phyloP scores from a whole-genome alignment of 2,113 vertebrate genomes.

The Todiramphus saurophagus region DNA sequence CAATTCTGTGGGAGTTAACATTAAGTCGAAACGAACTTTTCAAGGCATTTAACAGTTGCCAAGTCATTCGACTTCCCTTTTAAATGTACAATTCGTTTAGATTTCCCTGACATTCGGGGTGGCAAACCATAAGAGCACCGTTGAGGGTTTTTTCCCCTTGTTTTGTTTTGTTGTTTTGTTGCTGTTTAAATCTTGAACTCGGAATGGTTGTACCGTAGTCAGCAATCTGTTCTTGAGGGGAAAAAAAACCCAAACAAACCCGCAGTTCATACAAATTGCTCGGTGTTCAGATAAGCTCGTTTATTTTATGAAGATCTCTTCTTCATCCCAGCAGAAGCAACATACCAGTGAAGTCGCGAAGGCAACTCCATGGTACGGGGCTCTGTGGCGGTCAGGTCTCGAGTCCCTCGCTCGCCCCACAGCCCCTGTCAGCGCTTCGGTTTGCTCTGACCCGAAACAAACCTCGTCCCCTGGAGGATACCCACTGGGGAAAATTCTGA shows the following conservation, averaged over 20 bases:
- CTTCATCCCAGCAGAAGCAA: background rate
- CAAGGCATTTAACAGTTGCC: background rate
- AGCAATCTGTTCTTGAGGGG: background rate
- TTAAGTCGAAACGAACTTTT: background rate
- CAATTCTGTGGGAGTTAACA: background rate
- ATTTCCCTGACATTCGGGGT: background rate
- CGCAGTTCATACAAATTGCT: background rate
- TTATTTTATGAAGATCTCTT: background rate
- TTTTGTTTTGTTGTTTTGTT: background rate
- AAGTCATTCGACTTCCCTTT: background rate
- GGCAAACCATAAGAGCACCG: background rate
- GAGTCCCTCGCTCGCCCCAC: background rate
- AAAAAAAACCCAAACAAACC: background rate
- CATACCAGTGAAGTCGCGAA: fast-evolving
- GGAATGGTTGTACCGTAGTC: too few species aligned
- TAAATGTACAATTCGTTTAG: background rate
- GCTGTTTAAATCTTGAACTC: background rate
- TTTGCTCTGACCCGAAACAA: background rate
- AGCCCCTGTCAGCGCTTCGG: background rate
- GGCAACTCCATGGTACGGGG: background rate
- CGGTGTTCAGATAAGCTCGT: background rate
- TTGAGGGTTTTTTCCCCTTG: background rate
- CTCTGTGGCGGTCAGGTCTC: too few species aligned
- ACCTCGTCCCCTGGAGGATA: fast-evolving
- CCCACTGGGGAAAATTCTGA: background rate